Evolutionary conservation across 2,888 invertebrate genomes (phyloP), one percentile per base, ranked within the genome.

Genomic region (Acleris holmiana): DNA sequence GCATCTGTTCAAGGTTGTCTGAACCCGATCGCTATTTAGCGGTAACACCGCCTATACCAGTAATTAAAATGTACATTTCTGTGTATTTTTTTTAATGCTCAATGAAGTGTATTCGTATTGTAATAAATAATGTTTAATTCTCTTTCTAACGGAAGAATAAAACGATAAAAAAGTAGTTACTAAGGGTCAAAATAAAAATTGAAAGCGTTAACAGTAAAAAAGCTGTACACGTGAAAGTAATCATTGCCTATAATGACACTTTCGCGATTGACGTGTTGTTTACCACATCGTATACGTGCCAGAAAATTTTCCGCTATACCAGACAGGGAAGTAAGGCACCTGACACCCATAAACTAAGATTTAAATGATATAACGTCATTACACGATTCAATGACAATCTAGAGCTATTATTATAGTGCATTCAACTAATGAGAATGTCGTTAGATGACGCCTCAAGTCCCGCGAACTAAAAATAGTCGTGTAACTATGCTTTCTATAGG

Each of bases 291-390:
- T 21, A 35, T 53, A 21, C 55, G 40, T 65, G 65, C 65, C 65
- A 61, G 78, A 73, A 80, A 76, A 78, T 76, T 78, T 80, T 80
- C 78, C 78, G 66, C 69, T 62, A 70, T 71, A 71, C 69, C 69
- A 72, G 73, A 69, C 59, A 62, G 49, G 65, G 19, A 44, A 53
- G 21, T 17, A 29, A 15, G 8, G 35, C 65, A 65, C 60, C 60
- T 55, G 65, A 35, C 65, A 35, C 44, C 55, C 19, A 55, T 60
- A 65, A 60, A 65, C 48, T 41, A 55, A 59, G 59, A 65, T 60
- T 50, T 25, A 54, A 59, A 54, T 54, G 17, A 60, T 55, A 47
- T 46, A 54, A 50, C 48, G 44, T 55, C 49, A 60, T 60, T 57
- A 55, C 49, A 48, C 29, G 29, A 50, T 46, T 54, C 65, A 60